phyloP scores from a whole-genome alignment of 2,888 invertebrate species.

The Hyalella azteca region DNA sequence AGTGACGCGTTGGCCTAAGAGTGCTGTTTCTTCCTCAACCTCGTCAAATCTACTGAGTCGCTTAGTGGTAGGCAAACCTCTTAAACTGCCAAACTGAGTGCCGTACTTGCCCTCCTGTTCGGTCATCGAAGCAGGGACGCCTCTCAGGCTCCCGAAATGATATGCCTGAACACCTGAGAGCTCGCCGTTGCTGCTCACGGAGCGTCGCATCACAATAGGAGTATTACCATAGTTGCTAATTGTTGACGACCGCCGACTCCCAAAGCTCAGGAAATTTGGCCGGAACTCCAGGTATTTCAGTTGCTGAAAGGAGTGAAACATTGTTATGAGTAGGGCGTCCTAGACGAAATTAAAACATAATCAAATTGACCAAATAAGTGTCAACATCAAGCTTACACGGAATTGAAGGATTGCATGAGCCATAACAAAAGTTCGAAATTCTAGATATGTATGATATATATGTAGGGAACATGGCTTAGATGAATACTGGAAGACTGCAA shows the following conservation, averaged over 20 bases:
- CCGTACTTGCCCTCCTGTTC: constrained; percentile 7
- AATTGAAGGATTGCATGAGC: no score
- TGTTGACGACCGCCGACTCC: constrained; percentile 50
- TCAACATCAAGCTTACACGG: no score
- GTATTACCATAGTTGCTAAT: constrained; percentile 57
- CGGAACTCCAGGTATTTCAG: not conserved
- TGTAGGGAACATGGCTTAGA: no score
- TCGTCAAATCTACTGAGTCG: constrained; percentile 32
- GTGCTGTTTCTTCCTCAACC: not conserved
- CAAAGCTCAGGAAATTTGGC: constrained; percentile 42
- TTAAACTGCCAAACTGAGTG: constrained; percentile 23
- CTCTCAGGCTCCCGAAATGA: constrained; percentile 7
- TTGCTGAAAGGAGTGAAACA: not conserved
- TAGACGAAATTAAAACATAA: not conserved
- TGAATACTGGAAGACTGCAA: no score
- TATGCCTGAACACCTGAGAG: constrained; percentile 28
- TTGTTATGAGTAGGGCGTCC: not conserved
- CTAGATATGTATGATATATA: no score
- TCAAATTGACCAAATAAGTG: no score
- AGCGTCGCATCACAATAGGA: constrained; percentile 51
- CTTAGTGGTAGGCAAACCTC: constrained; percentile 13
- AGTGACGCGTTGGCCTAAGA: not conserved
- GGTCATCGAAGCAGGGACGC: not conserved
- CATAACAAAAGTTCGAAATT: no score
- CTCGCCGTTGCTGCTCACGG: constrained; percentile 54